These are phyloP conservation scores for Chamaea fasciata DNA, from an alignment of 2,113 vertebrate species.

Conservation along the genomic window DNA sequence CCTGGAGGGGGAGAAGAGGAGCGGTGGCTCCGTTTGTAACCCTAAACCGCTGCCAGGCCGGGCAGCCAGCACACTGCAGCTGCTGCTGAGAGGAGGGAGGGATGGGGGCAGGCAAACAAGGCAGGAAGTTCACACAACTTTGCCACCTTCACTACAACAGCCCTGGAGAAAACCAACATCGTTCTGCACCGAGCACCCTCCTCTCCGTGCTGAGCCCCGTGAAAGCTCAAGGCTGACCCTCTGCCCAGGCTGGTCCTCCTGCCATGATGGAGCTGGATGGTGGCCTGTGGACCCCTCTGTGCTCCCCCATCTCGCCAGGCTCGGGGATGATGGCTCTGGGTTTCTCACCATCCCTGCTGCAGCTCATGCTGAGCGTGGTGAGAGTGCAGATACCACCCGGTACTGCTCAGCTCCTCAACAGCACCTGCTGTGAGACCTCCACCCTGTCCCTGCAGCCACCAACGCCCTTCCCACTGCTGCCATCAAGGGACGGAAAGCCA, in stretches of 20 bases:
- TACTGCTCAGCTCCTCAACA: not conserved
- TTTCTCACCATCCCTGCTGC: fast-evolving
- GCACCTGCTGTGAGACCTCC: not conserved
- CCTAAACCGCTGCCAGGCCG: not conserved
- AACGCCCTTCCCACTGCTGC: not conserved
- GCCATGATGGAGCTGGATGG: fast-evolving
- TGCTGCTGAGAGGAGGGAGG: not conserved
- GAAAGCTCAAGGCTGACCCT: not conserved
- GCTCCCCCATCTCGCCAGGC: not conserved
- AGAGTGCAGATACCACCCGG: fast-evolving
- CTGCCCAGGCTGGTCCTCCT: not conserved
- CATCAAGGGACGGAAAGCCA: not conserved
- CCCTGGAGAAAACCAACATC: not conserved
- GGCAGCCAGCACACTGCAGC: not conserved
- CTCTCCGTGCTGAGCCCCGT: fast-evolving
- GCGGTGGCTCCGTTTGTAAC: not conserved
- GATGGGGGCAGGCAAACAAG: not conserved
- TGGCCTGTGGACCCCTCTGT: not conserved
- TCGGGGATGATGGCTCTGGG: not conserved
- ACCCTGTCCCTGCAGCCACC: not conserved
- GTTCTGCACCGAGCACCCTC: not conserved
- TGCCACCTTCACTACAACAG: not conserved
- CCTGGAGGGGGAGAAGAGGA: not conserved
- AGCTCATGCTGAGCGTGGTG: fast-evolving
- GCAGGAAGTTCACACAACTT: not conserved